Evolutionary conservation across 1,140 invertebrate species (phyloP), one percentile per base, ranked within the genome.

Genomic region (Trialeurodes vaporariorum): DNA sequence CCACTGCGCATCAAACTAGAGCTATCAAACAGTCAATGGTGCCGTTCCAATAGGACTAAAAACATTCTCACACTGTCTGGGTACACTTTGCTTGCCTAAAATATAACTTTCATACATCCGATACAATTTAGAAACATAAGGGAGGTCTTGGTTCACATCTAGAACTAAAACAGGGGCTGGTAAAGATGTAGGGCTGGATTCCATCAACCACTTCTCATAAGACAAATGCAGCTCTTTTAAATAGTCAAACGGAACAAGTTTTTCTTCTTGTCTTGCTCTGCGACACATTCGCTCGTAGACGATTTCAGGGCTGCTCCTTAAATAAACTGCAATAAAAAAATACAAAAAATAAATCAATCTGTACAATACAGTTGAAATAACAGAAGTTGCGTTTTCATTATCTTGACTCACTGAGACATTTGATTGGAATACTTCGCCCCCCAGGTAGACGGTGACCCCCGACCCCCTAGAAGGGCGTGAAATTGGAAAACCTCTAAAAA

Each of bases 221-320:
- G 62, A 40, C 25, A 76, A 68, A 72, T 83, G 82, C 1, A 84
- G 69, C 27, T 75, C 71, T 60, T 76, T 69, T 1, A 83, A 71
- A 71, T 83, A 83, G 11, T 77, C 73, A 2, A 79, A 63, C 27
- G 77, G 72, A 27, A 81, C 71, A 11, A 64, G 24, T 61, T 74
- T 69, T 64, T 85, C 84, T 75, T 85, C 84, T 58, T 77, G 73
- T 60, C 84, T 73, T 26, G 75, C 77, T 71, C 84, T 72, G 34
- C 74, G 74, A 70, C 77, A 75, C 70, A 85, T 80, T 70, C 84
- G 75, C n/a, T 80, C 71, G 72, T 76, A 80, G 23, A 81, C 83
- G 23, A 79, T 72, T 69, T 82, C 76, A 2, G 84, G 84, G 58
- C 73, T 75, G 63, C 83, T 80, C 69, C 78, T 76, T 63, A 85